Evolutionary conservation across 2,113 vertebrate genomes (phyloP).

Genomic region (Hydropotes inermis): DNA sequence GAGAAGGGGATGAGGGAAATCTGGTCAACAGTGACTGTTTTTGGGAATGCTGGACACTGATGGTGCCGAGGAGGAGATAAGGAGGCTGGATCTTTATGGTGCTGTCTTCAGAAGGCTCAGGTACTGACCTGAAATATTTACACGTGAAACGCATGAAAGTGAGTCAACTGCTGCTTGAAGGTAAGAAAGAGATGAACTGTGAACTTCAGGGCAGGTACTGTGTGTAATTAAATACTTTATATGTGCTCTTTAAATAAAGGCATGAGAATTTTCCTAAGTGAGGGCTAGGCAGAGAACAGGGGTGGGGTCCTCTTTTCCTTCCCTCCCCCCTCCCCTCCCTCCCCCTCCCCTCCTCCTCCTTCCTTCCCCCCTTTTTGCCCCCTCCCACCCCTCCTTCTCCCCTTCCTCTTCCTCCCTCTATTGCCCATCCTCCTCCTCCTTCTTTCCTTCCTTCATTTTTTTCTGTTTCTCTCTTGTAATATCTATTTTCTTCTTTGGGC

Average conservation of each 20-base stretch:
- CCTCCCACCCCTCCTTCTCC: fast-evolving
- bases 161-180: neutral
- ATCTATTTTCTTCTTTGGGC: neutral
- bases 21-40: no score
- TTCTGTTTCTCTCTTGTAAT: neutral
- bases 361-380: fast-evolving
- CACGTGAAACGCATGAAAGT: fast-evolving
- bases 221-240: neutral
- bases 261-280: neutral
- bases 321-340: no score
- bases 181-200: neutral
- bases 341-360: neutral
- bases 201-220: neutral
- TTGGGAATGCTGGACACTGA: neutral
- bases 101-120: neutral
- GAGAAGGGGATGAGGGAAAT: fast-evolving
- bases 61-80: fast-evolving
- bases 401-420: fast-evolving
- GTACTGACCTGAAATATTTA: neutral
- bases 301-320: neutral
- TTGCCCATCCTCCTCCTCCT: fast-evolving
- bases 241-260: neutral
- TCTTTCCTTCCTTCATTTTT: fast-evolving
- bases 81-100: fast-evolving
- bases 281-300: neutral